Conservation (phyloP, 2,888 invertebrate species). For the Drosophila mulleri region DNA sequence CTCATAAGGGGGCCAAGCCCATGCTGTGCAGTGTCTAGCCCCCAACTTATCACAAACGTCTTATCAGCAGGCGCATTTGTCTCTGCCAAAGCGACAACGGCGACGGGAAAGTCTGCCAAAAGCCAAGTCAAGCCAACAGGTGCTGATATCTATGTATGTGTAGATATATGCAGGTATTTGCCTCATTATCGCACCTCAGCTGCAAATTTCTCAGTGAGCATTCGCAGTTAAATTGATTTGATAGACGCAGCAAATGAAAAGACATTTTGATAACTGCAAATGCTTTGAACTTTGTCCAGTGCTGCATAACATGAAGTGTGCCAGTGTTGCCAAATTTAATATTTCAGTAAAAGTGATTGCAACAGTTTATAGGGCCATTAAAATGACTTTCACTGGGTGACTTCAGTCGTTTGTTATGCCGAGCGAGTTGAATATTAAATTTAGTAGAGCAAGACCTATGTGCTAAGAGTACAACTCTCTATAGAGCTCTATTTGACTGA, state of each 20-base stretch:
- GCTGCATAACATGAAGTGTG: conserved; percentile 39
- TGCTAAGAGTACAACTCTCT: not conserved
- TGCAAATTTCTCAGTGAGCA: conserved; percentile 31
- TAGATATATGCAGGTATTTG: not conserved
- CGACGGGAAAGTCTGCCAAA: conserved; percentile 34
- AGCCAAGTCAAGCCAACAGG: conserved; percentile 37
- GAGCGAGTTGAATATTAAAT: not conserved
- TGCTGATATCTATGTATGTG: conserved; percentile 9
- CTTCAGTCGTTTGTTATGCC: not conserved
- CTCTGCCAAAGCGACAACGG: conserved; percentile 23
- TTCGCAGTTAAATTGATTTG: conserved; percentile 37
- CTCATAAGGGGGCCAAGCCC: conserved; percentile 33
- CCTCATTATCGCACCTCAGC: conserved; percentile 24
- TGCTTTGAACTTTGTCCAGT: conserved; percentile 13
- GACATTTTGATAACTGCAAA: conserved; percentile 39
- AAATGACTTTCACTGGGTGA: not conserved
- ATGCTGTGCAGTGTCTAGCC: conserved; percentile 15
- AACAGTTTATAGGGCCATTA: not conserved
- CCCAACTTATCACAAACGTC: conserved; percentile 44
- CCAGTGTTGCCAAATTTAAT: not conserved
- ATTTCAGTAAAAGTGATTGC: not conserved
- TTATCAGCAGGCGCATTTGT: conserved; percentile 58
- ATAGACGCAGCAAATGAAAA: conserved; percentile 37
- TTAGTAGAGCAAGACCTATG: not conserved
- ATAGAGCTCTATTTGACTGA: not conserved